Base-by-base conservation (phyloP, 2,797 vertebrate genomes). In the Hydrocynus forskahlii region DNA sequence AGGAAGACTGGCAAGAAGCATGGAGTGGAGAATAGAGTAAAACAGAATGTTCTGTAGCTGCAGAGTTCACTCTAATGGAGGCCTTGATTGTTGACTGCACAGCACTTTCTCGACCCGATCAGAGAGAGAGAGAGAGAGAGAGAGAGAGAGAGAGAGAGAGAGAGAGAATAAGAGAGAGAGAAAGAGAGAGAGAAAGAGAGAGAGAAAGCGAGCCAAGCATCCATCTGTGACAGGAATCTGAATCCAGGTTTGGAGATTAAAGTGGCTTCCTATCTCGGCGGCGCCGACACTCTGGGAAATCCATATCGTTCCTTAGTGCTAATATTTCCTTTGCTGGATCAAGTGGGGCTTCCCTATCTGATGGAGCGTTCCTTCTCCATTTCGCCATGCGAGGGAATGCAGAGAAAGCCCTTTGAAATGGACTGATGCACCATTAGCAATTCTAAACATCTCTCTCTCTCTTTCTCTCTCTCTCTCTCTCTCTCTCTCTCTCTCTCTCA, bases 321-420 rank as follows among this genome's bases (percentile, higher is more conserved):
- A 89, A 91, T 90, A 88, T 92, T 91, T 88, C 86, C 88, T 90
- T 81, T 87, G 78, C 82, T 79, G 86, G 90, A 88, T 91, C 88
- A 59, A 82, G 79, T 80, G 74, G 84, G 81, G 85, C 82, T 89
- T 86, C 67, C 75, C 12, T 89, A 91, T 93, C 92, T 91, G 92
- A 92, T 90, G 87, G 90, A 90, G 83, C 29, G 54, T 78, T 86
- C 86, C 75, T 78, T 84, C 84, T 85, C 4, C 3, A 85, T 90
- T 93, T 84, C 85, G 82, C 7, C 5, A 85, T 91, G 87, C 83
- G 87, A 91, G 86, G 82, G 91, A 91, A 91, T 83, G 86, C 80
- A 77, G 76, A 82, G 75, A 1, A 71, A 3, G 73, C 48, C 77
- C 87, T 92, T 92, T 91, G 89, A 93, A 91, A 92, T 87, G 86